Percentiles rank a stretch among this genome's conserved stretches.
phyloP scores from a whole-genome alignment of 1,140 invertebrate genomes.

The Lordiphosa mommai region DNA sequence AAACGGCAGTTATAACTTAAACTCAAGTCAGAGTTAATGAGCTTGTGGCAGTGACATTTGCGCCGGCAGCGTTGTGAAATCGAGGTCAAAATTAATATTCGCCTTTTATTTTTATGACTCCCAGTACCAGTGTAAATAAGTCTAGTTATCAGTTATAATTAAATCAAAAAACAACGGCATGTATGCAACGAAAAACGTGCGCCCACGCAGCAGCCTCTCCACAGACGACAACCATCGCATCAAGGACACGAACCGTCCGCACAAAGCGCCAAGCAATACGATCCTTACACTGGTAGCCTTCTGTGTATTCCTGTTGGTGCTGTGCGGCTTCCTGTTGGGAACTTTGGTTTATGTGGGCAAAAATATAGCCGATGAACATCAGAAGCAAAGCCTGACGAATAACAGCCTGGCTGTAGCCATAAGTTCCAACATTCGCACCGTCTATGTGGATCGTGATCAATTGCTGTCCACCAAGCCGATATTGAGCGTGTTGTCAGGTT shows the following conservation, averaged over 20 bases:
- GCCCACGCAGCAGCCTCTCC: slow-evolving; percentile 74
- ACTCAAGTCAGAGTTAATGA: slow-evolving; percentile 1
- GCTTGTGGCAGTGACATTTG: slow-evolving; percentile 19
- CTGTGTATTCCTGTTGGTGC: slow-evolving; percentile 80
- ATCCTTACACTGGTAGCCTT: slow-evolving; percentile 79
- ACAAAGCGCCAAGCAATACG: slow-evolving; percentile 63
- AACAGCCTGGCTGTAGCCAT: slow-evolving; percentile 13
- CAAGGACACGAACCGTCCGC: slow-evolving; percentile 59
- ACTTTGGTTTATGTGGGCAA: slow-evolving; percentile 80
- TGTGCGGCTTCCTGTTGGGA: slow-evolving; percentile 80
- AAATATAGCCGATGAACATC: slow-evolving; percentile 73
- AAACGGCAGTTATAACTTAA: slow-evolving; percentile 12
- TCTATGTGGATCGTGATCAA: slow-evolving; percentile 58
- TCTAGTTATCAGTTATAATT: slow-evolving; percentile 14
- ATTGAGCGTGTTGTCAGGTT: slow-evolving; percentile 58
- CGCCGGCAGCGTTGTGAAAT: not conserved
- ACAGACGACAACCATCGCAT: slow-evolving; percentile 76
- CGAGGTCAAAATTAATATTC: not conserved
- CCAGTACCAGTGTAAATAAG: slow-evolving; percentile 22
- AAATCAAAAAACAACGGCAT: slow-evolving; percentile 38
- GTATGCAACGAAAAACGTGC: slow-evolving; percentile 71
- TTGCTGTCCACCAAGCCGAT: slow-evolving; percentile 69
- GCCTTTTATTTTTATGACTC: not conserved
- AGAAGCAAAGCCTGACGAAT: slow-evolving; percentile 33
- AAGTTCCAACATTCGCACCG: slow-evolving; percentile 39